Conservation (phyloP, 2,797 vertebrate genomes). For the Luscinia megarhynchos region DNA sequence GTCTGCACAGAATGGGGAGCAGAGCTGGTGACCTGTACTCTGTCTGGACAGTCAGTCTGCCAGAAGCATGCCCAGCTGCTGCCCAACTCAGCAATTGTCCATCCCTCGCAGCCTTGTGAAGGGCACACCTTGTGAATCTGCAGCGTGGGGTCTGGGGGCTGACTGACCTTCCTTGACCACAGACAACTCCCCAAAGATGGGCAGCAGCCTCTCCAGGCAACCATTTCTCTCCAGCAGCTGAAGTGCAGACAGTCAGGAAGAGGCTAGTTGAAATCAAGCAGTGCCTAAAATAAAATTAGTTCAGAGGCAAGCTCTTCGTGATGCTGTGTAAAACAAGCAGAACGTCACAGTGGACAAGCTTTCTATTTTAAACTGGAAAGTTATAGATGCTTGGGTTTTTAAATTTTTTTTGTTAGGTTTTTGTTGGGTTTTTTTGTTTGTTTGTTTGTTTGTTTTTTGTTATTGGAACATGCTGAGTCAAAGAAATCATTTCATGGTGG, state of each 20-base stretch:
- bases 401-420: neutral
- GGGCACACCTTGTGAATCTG: neutral
- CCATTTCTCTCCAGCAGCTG: neutral
- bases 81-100: neutral
- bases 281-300: neutral
- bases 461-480: neutral
- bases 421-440: neutral
- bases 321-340: neutral
- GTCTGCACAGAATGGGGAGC: neutral
- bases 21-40: neutral
- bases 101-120: accelerated
- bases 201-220: neutral
- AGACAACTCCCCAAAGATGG: neutral
- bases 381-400: neutral
- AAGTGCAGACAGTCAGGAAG: neutral
- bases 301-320: neutral
- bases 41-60: neutral
- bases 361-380: neutral
- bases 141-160: neutral
- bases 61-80: neutral
- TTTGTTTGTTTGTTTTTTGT: neutral
- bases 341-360: neutral
- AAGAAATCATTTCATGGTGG: neutral
- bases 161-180: neutral
- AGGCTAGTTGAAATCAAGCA: neutral